Conservation (phyloP, 2,888 invertebrate genomes). For the Anodontia alba region DNA sequence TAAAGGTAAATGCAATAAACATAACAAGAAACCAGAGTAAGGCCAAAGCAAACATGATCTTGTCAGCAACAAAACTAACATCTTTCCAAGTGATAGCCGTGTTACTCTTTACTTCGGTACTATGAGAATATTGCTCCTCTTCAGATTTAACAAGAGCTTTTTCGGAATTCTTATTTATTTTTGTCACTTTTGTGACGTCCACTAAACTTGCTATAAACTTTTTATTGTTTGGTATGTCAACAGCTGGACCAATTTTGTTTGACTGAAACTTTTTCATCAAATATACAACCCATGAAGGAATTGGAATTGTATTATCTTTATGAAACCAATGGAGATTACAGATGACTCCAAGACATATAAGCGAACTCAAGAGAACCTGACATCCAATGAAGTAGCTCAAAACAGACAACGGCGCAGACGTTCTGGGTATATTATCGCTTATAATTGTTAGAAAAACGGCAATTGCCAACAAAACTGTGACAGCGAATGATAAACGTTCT, state of each 20-base stretch:
- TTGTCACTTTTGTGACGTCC: neutral
- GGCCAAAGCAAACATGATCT: too few species aligned
- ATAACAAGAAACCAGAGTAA: neutral
- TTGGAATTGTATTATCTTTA: neutral
- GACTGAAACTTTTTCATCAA: neutral
- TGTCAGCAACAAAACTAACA: too few species aligned
- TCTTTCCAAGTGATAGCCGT: neutral
- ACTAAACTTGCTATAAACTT: neutral
- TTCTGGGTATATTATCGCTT: neutral
- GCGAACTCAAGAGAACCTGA: neutral
- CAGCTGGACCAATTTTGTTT: neutral
- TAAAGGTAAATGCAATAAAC: neutral
- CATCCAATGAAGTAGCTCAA: neutral
- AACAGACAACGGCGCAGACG: neutral
- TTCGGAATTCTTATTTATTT: neutral
- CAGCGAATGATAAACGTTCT: neutral
- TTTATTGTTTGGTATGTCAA: neutral
- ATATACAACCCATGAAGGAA: neutral
- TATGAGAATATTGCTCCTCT: neutral
- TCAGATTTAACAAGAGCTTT: neutral
- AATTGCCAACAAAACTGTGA: neutral
- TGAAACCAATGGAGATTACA: neutral
- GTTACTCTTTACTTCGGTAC: neutral
- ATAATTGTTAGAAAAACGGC: neutral
- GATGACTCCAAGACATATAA: neutral